Evolutionary conservation across 2,113 vertebrate species (phyloP).

Genomic region (Anolis sagrei): DNA sequence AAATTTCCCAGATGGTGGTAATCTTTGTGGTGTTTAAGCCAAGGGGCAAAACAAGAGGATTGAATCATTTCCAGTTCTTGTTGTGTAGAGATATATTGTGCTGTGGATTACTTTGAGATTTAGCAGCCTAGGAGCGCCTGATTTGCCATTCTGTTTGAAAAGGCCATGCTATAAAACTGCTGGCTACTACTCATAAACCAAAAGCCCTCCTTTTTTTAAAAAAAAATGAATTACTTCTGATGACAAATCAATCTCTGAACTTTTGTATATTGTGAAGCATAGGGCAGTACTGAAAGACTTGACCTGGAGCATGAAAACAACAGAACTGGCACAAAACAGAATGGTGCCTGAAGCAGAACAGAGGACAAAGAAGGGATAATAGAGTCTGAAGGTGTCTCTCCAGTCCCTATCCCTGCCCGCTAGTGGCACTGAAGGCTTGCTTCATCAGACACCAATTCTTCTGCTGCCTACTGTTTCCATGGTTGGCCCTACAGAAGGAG

Average conservation of each 20-base stretch:
- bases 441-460: neutral
- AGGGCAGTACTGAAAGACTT: neutral
- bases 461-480: neutral
- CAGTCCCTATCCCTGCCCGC: neutral
- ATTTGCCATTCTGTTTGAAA: neutral
- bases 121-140: neutral
- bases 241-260: neutral
- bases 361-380: no score
- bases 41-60: neutral
- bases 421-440: neutral
- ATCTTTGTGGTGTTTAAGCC: neutral
- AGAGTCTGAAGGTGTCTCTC: no score
- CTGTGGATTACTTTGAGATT: constrained; percentile 10
- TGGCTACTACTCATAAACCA: neutral
- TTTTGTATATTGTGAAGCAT: neutral
- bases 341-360: neutral
- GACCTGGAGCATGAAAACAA: neutral
- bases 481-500: no score
- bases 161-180: neutral
- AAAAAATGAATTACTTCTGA: neutral
- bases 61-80: neutral
- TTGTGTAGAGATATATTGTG: neutral
- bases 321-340: neutral
- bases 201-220: neutral
- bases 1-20: neutral